Percentiles rank a stretch among this genome's conserved stretches.
phyloP scores from a whole-genome alignment of 2,888 invertebrate genomes.

The Spisula solida region DNA sequence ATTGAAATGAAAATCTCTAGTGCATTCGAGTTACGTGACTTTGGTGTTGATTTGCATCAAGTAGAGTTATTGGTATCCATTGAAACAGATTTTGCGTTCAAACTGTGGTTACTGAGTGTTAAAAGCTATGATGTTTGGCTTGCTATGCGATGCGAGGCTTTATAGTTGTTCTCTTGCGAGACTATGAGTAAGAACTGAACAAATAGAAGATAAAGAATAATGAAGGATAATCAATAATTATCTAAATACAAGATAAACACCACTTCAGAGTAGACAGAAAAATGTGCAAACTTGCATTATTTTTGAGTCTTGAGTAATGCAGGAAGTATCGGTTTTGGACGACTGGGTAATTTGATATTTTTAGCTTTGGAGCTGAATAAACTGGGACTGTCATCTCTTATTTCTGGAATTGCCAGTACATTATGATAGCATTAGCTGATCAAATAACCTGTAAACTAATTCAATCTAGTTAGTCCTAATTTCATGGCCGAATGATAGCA shows the following conservation, averaged over 20 bases:
- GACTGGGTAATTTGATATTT: constrained; percentile 40
- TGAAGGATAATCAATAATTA: constrained; percentile 40
- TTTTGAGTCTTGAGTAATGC: constrained; percentile 29
- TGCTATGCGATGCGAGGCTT: not conserved
- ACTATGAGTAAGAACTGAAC: constrained; percentile 35
- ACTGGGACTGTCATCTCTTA: not conserved
- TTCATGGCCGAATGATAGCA: not conserved
- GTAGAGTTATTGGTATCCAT: not conserved
- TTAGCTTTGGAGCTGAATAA: constrained; percentile 1
- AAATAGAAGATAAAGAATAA: constrained; percentile 35
- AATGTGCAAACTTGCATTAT: constrained; percentile 42
- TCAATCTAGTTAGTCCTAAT: not conserved
- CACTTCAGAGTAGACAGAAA: constrained; percentile 34
- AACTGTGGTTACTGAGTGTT: not conserved
- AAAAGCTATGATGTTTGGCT: no score
- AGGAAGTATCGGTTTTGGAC: constrained; percentile 36
- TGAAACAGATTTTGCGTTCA: not conserved
- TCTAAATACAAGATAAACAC: constrained; percentile 16
- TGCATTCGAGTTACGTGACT: not conserved
- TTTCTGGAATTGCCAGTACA: not conserved
- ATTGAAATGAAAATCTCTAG: not conserved
- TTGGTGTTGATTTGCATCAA: not conserved
- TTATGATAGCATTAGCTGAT: not conserved
- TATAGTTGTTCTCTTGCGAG: not conserved
- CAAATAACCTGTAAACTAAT: not conserved